Evolutionary conservation across 2,888 invertebrate genomes (phyloP).

Genomic region (Cataglyphis rosenhaueri): DNA sequence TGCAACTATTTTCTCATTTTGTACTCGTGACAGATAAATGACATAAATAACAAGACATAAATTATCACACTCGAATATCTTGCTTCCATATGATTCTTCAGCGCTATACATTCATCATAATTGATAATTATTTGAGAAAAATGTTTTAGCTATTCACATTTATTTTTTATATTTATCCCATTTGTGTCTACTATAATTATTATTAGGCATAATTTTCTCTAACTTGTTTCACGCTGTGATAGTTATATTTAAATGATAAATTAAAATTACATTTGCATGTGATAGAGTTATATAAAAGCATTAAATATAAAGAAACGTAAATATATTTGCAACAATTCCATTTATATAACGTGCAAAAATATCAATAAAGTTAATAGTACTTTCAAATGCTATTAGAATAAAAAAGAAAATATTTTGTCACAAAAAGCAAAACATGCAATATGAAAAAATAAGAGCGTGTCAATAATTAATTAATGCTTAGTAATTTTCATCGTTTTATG

Average conservation of each 20-base stretch:
- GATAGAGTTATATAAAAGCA: background rate
- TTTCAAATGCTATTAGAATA: background rate
- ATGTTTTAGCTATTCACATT: background rate
- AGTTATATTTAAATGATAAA: background rate
- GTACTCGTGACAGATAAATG: background rate
- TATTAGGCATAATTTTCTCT: background rate
- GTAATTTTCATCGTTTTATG: slow-evolving; percentile 5
- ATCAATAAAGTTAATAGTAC: background rate
- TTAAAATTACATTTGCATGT: background rate
- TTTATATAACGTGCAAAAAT: background rate
- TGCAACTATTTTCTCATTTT: background rate
- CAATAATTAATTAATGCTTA: slow-evolving; percentile 12
- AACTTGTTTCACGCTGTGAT: background rate
- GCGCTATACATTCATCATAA: background rate
- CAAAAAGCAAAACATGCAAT: background rate
- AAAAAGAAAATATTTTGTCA: slow-evolving; percentile 5
- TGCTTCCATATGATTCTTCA: background rate
- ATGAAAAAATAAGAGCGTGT: background rate
- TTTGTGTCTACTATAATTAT: background rate
- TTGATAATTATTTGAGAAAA: background rate
- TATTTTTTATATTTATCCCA: background rate
- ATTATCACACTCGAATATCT: background rate
- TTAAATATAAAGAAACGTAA: background rate
- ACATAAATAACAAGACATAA: background rate
- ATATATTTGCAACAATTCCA: background rate